phyloP scores from a whole-genome alignment of 2,797 vertebrate genomes.

The Alcedo quadribrachys region DNA sequence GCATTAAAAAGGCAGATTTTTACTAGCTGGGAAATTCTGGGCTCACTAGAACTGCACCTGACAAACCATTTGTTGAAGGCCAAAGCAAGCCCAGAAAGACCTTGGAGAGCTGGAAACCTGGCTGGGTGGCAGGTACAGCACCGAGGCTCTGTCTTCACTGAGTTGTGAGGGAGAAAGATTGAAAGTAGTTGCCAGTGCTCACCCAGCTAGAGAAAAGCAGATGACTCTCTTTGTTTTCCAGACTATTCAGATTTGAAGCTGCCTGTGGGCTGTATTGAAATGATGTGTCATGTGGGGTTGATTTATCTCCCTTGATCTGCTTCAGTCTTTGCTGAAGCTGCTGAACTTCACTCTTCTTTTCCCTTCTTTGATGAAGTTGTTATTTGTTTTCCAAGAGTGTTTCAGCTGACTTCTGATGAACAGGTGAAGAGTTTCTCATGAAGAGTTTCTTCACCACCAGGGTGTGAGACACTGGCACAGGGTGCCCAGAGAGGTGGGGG shows the following conservation, averaged over 20 bases:
- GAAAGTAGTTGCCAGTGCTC: not conserved
- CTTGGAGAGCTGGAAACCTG: not conserved
- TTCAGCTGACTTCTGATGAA: conserved; percentile 22
- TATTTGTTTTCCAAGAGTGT: not conserved
- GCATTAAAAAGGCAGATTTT: not conserved
- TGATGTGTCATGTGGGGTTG: conserved; percentile 1
- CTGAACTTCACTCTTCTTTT: not conserved
- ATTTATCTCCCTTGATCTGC: not conserved
- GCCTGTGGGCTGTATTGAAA: not conserved
- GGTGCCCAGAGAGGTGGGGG: no score
- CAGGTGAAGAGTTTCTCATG: conserved; percentile 11
- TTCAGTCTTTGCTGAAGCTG: conserved; percentile 27
- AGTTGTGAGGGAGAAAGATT: not conserved
- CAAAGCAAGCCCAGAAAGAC: not conserved
- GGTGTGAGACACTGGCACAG: no score
- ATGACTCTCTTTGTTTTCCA: not conserved
- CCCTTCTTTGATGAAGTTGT: not conserved
- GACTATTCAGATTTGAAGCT: not conserved
- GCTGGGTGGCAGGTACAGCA: not conserved
- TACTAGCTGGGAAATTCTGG: not conserved
- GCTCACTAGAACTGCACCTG: not conserved
- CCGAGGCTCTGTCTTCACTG: not conserved
- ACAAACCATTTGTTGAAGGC: not conserved
- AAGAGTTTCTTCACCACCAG: not conserved
- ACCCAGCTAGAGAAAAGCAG: not conserved